phyloP scores from a whole-genome alignment of 1,140 invertebrate genomes.

The Drosophila lacertosa region DNA sequence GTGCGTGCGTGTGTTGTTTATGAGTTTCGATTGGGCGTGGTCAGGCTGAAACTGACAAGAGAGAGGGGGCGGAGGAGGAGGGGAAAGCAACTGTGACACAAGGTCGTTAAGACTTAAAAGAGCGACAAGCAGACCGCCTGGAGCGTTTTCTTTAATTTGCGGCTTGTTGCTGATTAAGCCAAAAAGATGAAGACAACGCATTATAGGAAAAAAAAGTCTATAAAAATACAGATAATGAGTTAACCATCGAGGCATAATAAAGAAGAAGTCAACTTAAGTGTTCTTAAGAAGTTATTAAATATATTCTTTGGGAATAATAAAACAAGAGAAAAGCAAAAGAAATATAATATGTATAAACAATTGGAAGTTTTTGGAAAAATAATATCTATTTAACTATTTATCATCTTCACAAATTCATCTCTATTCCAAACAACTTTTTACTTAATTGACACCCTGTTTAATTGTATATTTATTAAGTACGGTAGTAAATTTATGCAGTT shows the following conservation, averaged over 20 bases:
- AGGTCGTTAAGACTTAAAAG: slow-evolving; percentile 38
- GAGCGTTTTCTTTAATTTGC: slow-evolving; percentile 44
- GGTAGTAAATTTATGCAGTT: slow-evolving; percentile 56
- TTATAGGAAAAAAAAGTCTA: not conserved
- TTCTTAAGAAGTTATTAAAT: not conserved
- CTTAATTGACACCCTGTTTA: slow-evolving; percentile 48
- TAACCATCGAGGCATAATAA: not conserved
- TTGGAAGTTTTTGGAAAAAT: too few relatives aligned
- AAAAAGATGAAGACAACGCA: not conserved
- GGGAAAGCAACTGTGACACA: too few relatives aligned
- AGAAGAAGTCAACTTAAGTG: slow-evolving; percentile 1
- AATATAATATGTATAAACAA: too few relatives aligned
- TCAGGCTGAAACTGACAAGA: slow-evolving; percentile 11
- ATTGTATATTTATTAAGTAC: slow-evolving; percentile 49
- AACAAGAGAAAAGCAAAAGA: too few relatives aligned
- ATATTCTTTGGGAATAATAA: too few relatives aligned
- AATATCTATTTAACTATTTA: too few relatives aligned
- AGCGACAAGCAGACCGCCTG: slow-evolving; percentile 36
- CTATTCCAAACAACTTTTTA: not conserved
- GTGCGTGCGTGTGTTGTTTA: slow-evolving; percentile 25
- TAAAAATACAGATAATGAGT: not conserved
- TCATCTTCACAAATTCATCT: too few relatives aligned
- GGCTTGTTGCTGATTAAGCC: slow-evolving; percentile 2
- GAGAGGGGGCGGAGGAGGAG: not conserved
- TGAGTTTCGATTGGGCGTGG: slow-evolving; percentile 51